phyloP scores from a whole-genome alignment of 2,888 invertebrate genomes.

The Chrysomela aeneicollis region DNA sequence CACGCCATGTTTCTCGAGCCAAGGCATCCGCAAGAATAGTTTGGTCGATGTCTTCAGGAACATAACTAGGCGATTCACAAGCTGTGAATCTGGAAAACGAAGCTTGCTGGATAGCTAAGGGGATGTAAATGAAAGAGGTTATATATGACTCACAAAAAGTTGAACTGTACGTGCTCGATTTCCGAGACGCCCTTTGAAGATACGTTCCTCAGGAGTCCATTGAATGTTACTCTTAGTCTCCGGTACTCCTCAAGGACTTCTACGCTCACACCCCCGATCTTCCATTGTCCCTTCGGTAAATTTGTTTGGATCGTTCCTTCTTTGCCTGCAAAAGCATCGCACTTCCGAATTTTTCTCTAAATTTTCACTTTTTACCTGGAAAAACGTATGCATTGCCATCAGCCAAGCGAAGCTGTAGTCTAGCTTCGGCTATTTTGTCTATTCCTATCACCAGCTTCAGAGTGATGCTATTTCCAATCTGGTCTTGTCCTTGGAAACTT shows the following conservation, averaged over 20 bases:
- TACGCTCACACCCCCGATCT: constrained; percentile 68
- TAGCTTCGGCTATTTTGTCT: constrained; percentile 66
- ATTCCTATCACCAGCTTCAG: constrained; percentile 65
- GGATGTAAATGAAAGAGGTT: no score
- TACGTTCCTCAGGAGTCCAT: constrained; percentile 69
- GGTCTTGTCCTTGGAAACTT: constrained; percentile 65
- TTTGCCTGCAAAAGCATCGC: constrained; percentile 13
- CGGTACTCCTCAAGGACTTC: constrained; percentile 69
- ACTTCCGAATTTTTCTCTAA: background rate
- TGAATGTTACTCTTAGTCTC: constrained; percentile 72
- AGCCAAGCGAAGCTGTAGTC: constrained; percentile 62
- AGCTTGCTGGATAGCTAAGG: background rate
- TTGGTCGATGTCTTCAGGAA: constrained; percentile 67
- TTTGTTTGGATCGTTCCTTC: constrained; percentile 24
- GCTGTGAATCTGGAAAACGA: constrained; percentile 66
- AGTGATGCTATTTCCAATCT: constrained; percentile 66
- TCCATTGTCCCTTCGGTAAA: constrained; percentile 64
- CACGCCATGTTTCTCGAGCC: constrained; percentile 67
- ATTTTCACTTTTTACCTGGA: constrained; percentile 56
- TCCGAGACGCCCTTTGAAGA: constrained; percentile 55
- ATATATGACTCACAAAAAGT: constrained; percentile 68
- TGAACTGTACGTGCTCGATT: constrained; percentile 64
- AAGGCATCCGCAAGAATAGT: constrained; percentile 66
- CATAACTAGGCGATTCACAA: constrained; percentile 61
- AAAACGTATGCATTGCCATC: constrained; percentile 62